A percentile compares a stretch with the other conserved stretches of the same genome.
Evolutionary conservation across 1,140 invertebrate species (phyloP).

Genomic region (Lepidotrigona ventralis): DNA sequence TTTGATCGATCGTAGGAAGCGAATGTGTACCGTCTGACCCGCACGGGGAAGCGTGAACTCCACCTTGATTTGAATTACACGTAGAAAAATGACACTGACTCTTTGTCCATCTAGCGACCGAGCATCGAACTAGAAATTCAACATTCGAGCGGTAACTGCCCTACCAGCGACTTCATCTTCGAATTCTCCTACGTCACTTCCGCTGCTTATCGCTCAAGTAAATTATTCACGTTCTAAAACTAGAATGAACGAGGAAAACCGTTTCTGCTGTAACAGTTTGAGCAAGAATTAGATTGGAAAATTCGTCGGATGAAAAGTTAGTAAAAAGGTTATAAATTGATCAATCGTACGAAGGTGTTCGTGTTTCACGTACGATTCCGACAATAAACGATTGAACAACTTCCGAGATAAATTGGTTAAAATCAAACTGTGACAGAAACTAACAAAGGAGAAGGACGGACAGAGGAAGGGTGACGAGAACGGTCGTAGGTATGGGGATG

Average conservation of each 20-base stretch:
- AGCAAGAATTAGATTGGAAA: neutral
- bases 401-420: constrained; percentile 74
- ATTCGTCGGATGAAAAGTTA: neutral
- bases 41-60: constrained; percentile 5
- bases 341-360: constrained; percentile 1
- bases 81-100: constrained; percentile 6
- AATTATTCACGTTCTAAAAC: neutral
- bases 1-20: constrained; percentile 32
- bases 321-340: no score
- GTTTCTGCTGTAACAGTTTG: no score
- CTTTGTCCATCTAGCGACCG: constrained; percentile 6
- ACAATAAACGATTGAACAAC: constrained; percentile 67
- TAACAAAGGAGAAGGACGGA: constrained; percentile 62
- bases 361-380: constrained; percentile 57
- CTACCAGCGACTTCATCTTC: neutral
- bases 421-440: constrained; percentile 70
- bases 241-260: neutral
- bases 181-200: neutral
- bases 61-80: constrained; percentile 31
- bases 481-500: constrained; percentile 50
- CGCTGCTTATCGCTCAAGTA: neutral
- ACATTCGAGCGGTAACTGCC: constrained; percentile 8
- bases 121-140: neutral
- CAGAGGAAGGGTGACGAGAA: constrained; percentile 61
- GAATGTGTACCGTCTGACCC: constrained; percentile 21